Percentiles rank a stretch among this genome's conserved stretches.
Evolutionary conservation across 2,797 vertebrate genomes (phyloP).

Genomic region (Parambassis ranga): DNA sequence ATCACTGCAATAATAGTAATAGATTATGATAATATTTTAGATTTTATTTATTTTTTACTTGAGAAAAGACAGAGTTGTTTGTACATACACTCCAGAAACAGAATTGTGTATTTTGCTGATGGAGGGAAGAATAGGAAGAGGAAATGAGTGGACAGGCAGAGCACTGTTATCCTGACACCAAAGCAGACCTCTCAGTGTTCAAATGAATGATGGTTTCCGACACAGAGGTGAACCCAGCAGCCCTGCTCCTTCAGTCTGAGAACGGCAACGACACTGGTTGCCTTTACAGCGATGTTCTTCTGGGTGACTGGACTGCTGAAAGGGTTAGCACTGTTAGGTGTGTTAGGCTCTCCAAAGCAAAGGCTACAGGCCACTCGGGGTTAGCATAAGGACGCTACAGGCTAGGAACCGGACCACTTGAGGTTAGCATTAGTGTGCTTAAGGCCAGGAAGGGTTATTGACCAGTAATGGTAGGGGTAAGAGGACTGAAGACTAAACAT

Average conservation of each 20-base stretch:
- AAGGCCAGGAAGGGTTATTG: conserved; percentile 50
- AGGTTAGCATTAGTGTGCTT: conserved; percentile 58
- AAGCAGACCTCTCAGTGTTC: conserved; percentile 64
- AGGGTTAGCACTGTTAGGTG: conserved; percentile 72
- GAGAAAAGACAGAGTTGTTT: no score
- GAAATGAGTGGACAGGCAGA: conserved; percentile 50
- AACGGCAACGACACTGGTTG: conserved; percentile 39
- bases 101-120: conserved; percentile 25
- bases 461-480: conserved; percentile 34
- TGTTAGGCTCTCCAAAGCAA: conserved; percentile 49
- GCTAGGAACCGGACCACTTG: conserved; percentile 30
- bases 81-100: no score
- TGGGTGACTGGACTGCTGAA: conserved; percentile 75
- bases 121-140: conserved; percentile 45
- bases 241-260: conserved; percentile 55
- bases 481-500: conserved; percentile 27
- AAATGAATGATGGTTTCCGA: conserved; percentile 74
- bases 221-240: conserved; percentile 52
- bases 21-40: no score
- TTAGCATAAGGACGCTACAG: conserved; percentile 51
- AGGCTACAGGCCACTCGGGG: conserved; percentile 62
- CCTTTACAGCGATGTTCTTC: conserved; percentile 73
- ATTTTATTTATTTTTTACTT: no score
- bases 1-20: no score
- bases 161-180: conserved; percentile 69